These are phyloP conservation scores for Drosophila histrio DNA, from an alignment of 2,888 invertebrate genomes.

Conservation along the genomic window DNA sequence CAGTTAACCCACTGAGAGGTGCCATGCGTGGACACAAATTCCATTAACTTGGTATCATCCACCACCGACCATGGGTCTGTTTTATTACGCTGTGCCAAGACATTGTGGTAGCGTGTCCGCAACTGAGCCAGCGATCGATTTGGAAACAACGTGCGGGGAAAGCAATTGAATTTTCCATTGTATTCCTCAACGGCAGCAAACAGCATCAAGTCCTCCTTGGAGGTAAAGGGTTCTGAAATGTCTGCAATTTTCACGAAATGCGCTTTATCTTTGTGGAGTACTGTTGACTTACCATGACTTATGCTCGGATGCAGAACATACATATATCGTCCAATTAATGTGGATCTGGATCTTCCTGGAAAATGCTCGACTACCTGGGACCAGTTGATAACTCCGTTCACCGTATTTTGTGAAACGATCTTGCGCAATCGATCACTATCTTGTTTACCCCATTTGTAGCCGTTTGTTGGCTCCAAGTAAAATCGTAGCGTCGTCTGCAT, in stretches of 20 bases:
- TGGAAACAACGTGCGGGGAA: constrained; percentile 86
- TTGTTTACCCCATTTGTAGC: constrained; percentile 86
- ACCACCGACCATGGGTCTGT: constrained; percentile 86
- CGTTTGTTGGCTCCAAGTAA: constrained; percentile 26
- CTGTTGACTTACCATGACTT: constrained; percentile 65
- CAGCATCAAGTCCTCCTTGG: constrained; percentile 88
- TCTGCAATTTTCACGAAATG: not conserved
- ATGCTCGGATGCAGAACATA: constrained; percentile 79
- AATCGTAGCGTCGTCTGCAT: constrained; percentile 85
- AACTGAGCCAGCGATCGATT: constrained; percentile 87
- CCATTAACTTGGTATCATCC: constrained; percentile 87
- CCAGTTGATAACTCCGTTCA: constrained; percentile 91
- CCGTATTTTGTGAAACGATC: constrained; percentile 87
- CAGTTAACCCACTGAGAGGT: constrained; percentile 85
- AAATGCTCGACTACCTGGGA: constrained; percentile 87
- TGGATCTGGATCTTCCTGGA: constrained; percentile 87
- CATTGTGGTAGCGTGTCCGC: constrained; percentile 86
- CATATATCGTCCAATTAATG: constrained; percentile 87
- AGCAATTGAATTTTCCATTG: constrained; percentile 86
- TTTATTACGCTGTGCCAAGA: constrained; percentile 82
- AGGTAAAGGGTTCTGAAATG: constrained; percentile 85
- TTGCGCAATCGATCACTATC: constrained; percentile 89
- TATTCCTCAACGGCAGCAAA: constrained; percentile 87
- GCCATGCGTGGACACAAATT: constrained; percentile 85
- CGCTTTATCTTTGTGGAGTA: accelerated